Percentiles rank a stretch among this genome's conserved stretches.
phyloP scores from a whole-genome alignment of 1,140 invertebrate genomes.

The Ectropis grisescens region DNA sequence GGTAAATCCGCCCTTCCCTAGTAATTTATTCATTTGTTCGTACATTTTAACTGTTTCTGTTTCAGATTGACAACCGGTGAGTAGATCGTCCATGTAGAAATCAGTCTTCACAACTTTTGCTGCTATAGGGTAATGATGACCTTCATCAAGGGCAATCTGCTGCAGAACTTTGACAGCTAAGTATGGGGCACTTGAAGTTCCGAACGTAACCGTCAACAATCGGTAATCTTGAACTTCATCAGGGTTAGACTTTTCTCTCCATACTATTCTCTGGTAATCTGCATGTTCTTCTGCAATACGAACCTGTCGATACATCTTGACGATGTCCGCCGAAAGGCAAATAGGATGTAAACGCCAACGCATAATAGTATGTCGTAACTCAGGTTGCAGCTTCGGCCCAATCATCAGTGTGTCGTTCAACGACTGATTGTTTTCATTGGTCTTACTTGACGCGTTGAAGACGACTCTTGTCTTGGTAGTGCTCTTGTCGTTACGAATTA shows the following conservation, averaged over 20 bases:
- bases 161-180: too few species aligned
- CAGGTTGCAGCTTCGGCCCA: conserved; percentile 40
- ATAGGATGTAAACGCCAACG: conserved; percentile 32
- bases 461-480: conserved; percentile 12
- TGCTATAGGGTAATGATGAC: too few species aligned
- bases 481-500: too few species aligned
- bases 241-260: conserved; percentile 14
- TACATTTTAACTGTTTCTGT: too few species aligned
- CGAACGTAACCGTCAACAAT: too few species aligned
- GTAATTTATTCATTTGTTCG: too few species aligned
- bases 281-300: conserved; percentile 19
- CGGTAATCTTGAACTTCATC: conserved; percentile 3
- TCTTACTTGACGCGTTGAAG: conserved; percentile 11
- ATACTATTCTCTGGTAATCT: conserved; percentile 30
- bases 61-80: too few species aligned
- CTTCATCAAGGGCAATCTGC: too few species aligned
- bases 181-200: too few species aligned
- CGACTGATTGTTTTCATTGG: conserved; percentile 14
- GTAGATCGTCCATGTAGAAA: too few species aligned
- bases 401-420: conserved; percentile 33
- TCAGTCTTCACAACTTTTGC: too few species aligned
- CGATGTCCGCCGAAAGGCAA: conserved; percentile 34
- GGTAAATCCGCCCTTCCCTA: background rate
- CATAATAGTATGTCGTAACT: conserved; percentile 33
- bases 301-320: conserved; percentile 46